A percentile compares a stretch with the other conserved stretches of the same genome.
These are phyloP conservation scores for Sphaerodactylus townsendi DNA, from an alignment of 2,113 vertebrate genomes.

Conservation along the genomic window DNA sequence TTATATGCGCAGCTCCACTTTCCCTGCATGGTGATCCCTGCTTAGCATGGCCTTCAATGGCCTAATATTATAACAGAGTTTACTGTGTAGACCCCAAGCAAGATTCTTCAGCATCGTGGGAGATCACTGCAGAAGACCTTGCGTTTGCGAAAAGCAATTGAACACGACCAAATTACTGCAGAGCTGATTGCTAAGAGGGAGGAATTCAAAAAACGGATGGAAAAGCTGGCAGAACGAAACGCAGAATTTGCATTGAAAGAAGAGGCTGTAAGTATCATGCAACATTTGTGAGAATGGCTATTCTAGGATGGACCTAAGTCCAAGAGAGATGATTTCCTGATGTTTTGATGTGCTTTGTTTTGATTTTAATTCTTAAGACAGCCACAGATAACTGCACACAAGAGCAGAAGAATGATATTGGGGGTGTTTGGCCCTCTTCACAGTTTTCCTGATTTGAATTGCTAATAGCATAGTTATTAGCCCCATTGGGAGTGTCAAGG, in stretches of 20 bases:
- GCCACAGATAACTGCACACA: neutral
- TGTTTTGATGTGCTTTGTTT: too few relatives aligned
- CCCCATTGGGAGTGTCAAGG: too few relatives aligned
- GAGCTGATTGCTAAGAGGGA: conserved; percentile 69
- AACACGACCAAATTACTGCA: conserved; percentile 67
- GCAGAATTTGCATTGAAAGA: conserved; percentile 71
- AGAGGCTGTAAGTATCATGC: conserved; percentile 62
- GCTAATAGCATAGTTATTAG: too few relatives aligned
- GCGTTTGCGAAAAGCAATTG: conserved; percentile 73
- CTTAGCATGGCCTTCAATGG: neutral
- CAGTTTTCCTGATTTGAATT: too few relatives aligned
- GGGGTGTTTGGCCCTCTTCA: neutral
- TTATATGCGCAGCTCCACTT: neutral
- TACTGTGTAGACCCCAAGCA: conserved; percentile 57
- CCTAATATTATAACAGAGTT: neutral
- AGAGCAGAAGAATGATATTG: neutral
- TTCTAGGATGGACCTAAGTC: neutral
- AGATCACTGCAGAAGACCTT: conserved; percentile 72
- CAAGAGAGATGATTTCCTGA: neutral
- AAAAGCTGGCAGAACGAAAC: conserved; percentile 50
- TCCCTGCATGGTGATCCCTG: neutral
- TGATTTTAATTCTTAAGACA: neutral
- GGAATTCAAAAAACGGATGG: conserved; percentile 67
- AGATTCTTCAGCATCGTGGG: conserved; percentile 64
- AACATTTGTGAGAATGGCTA: neutral